Conservation (phyloP, 2,797 vertebrate genomes). For the Xerus rutilus region DNA sequence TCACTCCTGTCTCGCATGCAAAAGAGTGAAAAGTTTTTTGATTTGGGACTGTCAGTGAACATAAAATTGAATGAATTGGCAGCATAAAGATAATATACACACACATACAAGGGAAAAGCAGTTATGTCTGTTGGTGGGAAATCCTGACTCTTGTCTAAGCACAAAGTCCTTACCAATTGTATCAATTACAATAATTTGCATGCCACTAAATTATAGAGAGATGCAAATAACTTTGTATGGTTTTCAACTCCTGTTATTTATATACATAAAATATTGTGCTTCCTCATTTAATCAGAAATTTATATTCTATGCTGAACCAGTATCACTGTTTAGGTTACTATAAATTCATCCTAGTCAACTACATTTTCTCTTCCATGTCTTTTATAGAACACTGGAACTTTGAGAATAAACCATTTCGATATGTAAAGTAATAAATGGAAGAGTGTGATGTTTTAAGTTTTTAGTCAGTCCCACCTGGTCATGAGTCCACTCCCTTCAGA, state of each 20-base stretch:
- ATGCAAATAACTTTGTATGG: not conserved
- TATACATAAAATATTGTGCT: not conserved
- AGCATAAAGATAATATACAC: conserved; percentile 51
- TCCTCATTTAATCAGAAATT: conserved; percentile 60
- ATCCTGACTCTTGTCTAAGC: conserved; percentile 4
- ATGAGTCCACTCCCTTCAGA: conserved; percentile 94
- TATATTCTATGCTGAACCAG: not conserved
- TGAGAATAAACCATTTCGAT: conserved; percentile 31
- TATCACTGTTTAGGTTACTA: conserved; percentile 41
- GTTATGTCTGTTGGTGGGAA: conserved; percentile 4
- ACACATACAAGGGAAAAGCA: not conserved
- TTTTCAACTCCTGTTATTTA: conserved; percentile 34
- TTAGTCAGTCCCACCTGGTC: conserved; percentile 92
- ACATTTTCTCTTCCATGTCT: conserved; percentile 45
- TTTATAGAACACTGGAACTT: conserved; percentile 4
- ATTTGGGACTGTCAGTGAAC: conserved; percentile 71
- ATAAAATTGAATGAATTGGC: conserved; percentile 68
- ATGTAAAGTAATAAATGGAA: not conserved
- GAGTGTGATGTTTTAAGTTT: not conserved
- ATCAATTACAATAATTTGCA: conserved; percentile 37
- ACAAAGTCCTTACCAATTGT: conserved; percentile 33
- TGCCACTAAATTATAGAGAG: not conserved
- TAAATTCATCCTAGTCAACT: conserved; percentile 51
- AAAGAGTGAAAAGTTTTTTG: conserved; percentile 72
- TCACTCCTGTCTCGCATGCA: conserved; percentile 92